Conservation (phyloP, 2,888 invertebrate species). For the Aphrophora alni region DNA sequence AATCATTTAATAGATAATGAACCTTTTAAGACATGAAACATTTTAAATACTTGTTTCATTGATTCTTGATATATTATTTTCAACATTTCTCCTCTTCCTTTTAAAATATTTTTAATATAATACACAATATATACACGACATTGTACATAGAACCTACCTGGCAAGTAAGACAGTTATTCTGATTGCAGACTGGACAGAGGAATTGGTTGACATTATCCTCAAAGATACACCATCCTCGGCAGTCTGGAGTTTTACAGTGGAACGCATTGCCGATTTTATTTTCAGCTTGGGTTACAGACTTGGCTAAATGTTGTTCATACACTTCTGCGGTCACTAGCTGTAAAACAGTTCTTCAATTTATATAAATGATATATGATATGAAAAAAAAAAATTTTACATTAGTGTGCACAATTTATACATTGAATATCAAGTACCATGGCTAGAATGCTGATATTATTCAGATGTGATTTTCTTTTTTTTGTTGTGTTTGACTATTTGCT, state of each 20-base stretch:
- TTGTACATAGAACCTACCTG: conserved; percentile 68
- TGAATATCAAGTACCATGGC: neutral
- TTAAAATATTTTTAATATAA: no score
- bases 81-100: no score
- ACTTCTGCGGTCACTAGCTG: conserved; percentile 72
- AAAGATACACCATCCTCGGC: conserved; percentile 88
- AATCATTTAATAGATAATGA: no score
- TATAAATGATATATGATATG: neutral
- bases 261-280: conserved; percentile 80
- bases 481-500: no score
- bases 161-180: conserved; percentile 84
- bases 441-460: no score
- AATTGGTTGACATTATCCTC: conserved; percentile 87
- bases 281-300: conserved; percentile 82
- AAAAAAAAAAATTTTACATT: neutral
- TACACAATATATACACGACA: no score
- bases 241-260: conserved; percentile 90
- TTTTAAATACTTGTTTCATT: no score
- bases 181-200: conserved; percentile 81
- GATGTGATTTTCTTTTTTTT: no score
- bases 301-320: conserved; percentile 80
- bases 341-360: conserved; percentile 36
- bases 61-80: no score
- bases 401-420: neutral
- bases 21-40: no score